Conservation (phyloP, 2,888 invertebrate species). For the Entomobrya multifasciata region DNA sequence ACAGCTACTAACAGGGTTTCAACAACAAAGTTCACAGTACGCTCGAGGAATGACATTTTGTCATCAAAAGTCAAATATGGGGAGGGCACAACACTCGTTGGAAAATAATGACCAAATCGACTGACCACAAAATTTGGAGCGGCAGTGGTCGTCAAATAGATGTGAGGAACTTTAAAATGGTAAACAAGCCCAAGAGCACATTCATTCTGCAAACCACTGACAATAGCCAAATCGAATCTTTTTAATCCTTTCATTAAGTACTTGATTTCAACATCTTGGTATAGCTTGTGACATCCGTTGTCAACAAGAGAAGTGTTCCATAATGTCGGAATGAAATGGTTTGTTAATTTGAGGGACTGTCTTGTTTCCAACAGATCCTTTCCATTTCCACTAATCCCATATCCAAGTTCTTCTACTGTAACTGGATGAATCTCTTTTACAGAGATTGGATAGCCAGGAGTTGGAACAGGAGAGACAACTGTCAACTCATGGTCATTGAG, state of each 20-base stretch:
- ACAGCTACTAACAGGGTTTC: constrained; percentile 81
- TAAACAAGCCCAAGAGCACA: constrained; percentile 80
- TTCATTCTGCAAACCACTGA: constrained; percentile 82
- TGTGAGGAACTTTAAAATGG: constrained; percentile 64
- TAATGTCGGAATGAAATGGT: constrained; percentile 3
- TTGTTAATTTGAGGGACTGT: constrained; percentile 27
- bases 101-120: constrained; percentile 70
- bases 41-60: constrained; percentile 79
- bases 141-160: constrained; percentile 57
- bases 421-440: constrained; percentile 77
- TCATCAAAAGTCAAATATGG: constrained; percentile 78
- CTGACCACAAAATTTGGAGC: constrained; percentile 55
- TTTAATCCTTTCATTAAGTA: constrained; percentile 60
- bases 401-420: constrained; percentile 54
- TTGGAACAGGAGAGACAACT: constrained; percentile 82
- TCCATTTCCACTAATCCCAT: neutral
- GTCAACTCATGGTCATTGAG: constrained; percentile 83
- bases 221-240: constrained; percentile 80
- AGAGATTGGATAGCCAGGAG: constrained; percentile 81
- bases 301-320: constrained; percentile 63
- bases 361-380: constrained; percentile 48
- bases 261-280: constrained; percentile 67
- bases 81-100: constrained; percentile 80
- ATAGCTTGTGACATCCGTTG: constrained; percentile 67
- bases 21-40: constrained; percentile 77